Conservation (phyloP, 1,140 invertebrate species). For the Camponotus floridanus region DNA sequence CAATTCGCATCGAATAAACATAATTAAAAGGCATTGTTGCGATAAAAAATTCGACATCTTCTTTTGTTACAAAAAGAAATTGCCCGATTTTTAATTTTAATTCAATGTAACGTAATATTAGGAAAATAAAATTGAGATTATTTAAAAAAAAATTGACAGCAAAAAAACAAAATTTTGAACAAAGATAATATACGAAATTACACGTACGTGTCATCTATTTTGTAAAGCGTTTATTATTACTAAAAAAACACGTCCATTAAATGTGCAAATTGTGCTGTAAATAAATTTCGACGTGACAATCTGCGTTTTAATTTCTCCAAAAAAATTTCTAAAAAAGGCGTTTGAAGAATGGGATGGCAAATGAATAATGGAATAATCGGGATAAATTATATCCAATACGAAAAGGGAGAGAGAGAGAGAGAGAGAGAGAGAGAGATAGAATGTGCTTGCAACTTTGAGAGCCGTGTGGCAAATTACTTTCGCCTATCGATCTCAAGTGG, state of each 20-base stretch:
- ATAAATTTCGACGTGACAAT: neutral
- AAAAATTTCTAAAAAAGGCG: neutral
- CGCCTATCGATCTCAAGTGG: slow-evolving; percentile 29
- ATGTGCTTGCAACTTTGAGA: slow-evolving; percentile 1
- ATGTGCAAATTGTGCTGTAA: neutral
- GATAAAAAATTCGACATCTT: neutral
- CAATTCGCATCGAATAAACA: neutral
- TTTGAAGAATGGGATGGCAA: neutral
- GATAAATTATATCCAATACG: slow-evolving; percentile 26
- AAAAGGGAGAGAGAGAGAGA: no score
- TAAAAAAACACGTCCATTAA: neutral
- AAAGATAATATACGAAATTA: no score
- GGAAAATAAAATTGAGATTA: no score
- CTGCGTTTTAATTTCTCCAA: neutral
- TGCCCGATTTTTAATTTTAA: neutral
- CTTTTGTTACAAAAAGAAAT: neutral
- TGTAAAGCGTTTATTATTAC: no score
- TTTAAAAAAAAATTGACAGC: no score
- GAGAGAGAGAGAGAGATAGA: no score
- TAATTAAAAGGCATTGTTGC: slow-evolving; percentile 31
- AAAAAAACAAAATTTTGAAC: no score
- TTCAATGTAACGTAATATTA: neutral
- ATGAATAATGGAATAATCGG: slow-evolving; percentile 14
- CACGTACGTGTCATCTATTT: no score
- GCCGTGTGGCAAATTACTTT: slow-evolving; percentile 40